Percentiles rank a stretch among this genome's conserved stretches.
These are phyloP conservation scores for Helarctos malayanus DNA, from an alignment of 2,797 vertebrate genomes.

Conservation along the genomic window DNA sequence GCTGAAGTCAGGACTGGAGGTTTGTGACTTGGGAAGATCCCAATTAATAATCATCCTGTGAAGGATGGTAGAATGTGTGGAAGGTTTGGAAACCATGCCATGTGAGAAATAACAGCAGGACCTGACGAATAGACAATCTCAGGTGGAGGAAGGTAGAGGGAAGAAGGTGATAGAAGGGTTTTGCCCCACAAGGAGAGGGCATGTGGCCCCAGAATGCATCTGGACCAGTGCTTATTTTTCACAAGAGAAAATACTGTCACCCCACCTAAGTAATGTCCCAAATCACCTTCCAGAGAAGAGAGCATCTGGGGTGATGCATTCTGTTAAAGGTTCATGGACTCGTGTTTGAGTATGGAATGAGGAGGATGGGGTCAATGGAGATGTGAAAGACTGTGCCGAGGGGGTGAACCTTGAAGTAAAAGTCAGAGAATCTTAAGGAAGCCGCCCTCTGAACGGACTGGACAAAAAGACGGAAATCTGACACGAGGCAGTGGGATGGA, in stretches of 20 bases:
- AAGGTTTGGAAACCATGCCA: not conserved
- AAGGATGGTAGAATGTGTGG: not conserved
- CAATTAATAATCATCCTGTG: not conserved
- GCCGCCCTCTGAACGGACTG: not conserved
- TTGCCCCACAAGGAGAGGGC: accelerated
- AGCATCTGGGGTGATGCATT: not conserved
- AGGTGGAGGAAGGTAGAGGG: not conserved
- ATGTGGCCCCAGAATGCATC: not conserved
- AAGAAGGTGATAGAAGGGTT: no score
- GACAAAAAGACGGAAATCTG: not conserved
- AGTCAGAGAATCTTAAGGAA: not conserved
- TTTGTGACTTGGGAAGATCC: not conserved
- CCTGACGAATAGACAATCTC: not conserved
- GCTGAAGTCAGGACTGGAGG: not conserved
- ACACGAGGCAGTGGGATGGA: not conserved
- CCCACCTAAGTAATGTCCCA: not conserved
- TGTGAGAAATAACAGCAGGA: not conserved
- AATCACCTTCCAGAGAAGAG: not conserved
- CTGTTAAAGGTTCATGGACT: no score
- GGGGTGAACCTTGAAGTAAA: not conserved
- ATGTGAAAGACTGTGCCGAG: not conserved
- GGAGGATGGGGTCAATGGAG: not conserved
- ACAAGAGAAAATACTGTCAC: not conserved
- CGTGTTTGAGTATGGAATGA: not conserved
- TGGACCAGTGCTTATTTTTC: not conserved